Evolutionary conservation across 2,113 vertebrate genomes (phyloP).

Genomic region (Dipodomys merriami): DNA sequence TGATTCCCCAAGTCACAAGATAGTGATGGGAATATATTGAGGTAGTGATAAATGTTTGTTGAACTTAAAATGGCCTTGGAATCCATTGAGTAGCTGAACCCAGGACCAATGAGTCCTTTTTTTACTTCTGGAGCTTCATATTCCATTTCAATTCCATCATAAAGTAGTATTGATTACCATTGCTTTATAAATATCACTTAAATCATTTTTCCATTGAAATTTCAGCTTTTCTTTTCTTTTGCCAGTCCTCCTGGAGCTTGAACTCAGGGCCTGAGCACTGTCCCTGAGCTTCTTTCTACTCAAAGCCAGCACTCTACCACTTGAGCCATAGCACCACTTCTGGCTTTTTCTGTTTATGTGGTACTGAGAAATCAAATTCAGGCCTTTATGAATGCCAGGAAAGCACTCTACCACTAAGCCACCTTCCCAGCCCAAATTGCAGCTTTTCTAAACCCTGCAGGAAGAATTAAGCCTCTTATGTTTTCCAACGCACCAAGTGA

Average conservation of each 20-base stretch:
- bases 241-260: too few species aligned
- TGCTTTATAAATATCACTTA: conserved; percentile 56
- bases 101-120: conserved; percentile 6
- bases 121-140: not conserved
- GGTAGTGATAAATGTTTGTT: not conserved
- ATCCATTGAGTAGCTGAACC: not conserved
- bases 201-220: conserved; percentile 49
- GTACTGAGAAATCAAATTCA: too few species aligned
- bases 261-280: too few species aligned
- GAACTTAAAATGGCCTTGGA: conserved; percentile 12
- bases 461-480: not conserved
- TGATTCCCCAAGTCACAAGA: not conserved
- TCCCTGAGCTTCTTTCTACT: too few species aligned
- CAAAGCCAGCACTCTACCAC: too few species aligned
- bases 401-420: too few species aligned
- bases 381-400: too few species aligned
- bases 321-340: too few species aligned
- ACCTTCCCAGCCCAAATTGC: not conserved
- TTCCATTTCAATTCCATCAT: not conserved
- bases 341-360: too few species aligned
- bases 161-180: conserved; percentile 38
- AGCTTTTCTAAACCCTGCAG: not conserved
- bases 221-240: not conserved
- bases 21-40: not conserved
- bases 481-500: not conserved